These are phyloP conservation scores for Sporophila hypoxantha DNA, from an alignment of 2,113 vertebrate genomes.

Conservation along the genomic window DNA sequence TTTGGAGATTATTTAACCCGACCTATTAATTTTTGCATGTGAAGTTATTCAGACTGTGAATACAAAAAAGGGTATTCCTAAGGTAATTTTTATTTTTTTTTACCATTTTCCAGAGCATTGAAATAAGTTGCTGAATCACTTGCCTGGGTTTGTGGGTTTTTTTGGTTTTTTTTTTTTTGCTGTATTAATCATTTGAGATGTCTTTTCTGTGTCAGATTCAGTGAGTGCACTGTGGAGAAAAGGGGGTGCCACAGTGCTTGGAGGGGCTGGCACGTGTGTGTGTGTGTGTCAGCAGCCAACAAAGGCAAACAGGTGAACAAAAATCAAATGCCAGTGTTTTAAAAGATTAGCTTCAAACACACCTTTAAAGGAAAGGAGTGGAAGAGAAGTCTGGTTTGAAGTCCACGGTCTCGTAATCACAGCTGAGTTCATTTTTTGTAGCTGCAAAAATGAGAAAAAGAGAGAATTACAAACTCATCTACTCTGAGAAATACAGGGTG, in stretches of 20 bases:
- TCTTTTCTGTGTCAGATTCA: not conserved
- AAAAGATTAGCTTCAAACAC: not conserved
- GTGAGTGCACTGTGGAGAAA: accelerated
- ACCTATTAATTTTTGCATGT: slow-evolving; percentile 28
- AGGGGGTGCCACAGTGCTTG: not conserved
- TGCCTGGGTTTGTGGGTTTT: not conserved
- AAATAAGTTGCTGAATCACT: not conserved
- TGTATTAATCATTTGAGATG: not conserved
- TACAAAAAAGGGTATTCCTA: not conserved
- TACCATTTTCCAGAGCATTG: not conserved
- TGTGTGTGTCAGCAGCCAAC: not conserved
- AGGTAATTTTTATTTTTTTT: not conserved
- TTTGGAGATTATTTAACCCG: slow-evolving; percentile 38
- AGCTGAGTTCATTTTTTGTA: not conserved
- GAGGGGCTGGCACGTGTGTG: not conserved
- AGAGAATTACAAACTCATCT: slow-evolving; percentile 35
- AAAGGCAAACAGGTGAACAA: not conserved
- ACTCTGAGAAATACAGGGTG: slow-evolving; percentile 1
- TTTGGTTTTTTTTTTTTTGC: not conserved
- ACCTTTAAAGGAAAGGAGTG: not conserved
- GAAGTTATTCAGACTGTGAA: not conserved
- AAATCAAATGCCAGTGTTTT: not conserved
- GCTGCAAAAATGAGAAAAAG: not conserved
- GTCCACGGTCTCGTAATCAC: not conserved
- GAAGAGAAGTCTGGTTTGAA: not conserved